Percentiles rank a stretch among this genome's conserved stretches.
These are phyloP conservation scores for Oophaga sylvatica DNA, from an alignment of 2,797 vertebrate species.

Conservation along the genomic window DNA sequence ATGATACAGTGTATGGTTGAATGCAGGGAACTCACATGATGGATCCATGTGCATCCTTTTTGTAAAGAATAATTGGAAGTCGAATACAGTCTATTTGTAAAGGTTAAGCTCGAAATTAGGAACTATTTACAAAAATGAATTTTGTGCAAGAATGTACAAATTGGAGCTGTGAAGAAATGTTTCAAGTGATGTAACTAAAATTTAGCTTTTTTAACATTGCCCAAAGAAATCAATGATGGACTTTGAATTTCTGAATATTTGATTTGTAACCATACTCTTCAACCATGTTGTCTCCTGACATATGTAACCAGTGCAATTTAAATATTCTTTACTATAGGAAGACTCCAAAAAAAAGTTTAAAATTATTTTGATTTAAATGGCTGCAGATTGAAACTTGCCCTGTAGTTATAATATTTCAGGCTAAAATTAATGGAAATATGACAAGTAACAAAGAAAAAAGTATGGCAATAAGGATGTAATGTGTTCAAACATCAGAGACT, in stretches of 20 bases:
- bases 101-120: no score
- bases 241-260: not conserved
- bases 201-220: not conserved
- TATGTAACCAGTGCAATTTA: not conserved
- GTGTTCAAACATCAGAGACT: not conserved
- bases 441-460: not conserved
- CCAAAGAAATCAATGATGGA: not conserved
- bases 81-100: no score
- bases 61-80: no score
- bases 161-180: not conserved
- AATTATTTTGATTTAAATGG: not conserved
- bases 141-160: no score
- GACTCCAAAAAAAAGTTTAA: not conserved
- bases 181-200: not conserved
- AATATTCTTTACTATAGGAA: not conserved
- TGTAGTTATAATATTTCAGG: not conserved
- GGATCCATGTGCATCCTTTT: no score
- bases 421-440: conserved; percentile 11
- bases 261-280: not conserved
- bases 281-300: not conserved
- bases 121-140: no score
- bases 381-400: conserved; percentile 1
- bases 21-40: no score
- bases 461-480: conserved; percentile 5
- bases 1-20: no score